Evolutionary conservation across 2,888 invertebrate species (phyloP), one percentile per base, ranked within the genome.

Genomic region (Prenolepis imparis): DNA sequence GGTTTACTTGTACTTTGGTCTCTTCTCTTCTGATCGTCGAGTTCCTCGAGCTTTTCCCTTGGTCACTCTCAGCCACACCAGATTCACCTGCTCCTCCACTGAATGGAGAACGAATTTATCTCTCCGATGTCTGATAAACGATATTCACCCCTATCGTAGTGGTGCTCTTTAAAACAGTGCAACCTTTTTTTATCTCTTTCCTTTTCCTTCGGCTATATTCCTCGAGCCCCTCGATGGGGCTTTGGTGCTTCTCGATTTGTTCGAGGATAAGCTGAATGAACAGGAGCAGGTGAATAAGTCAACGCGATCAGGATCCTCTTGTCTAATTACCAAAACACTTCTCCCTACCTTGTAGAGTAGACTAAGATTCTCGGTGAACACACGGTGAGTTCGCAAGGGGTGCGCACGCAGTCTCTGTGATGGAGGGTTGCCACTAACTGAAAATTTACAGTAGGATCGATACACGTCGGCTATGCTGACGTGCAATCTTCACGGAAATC

Each of bases 371-470:
- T 89, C 85, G 75, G 84, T 87, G 89, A 89, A 89, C 77, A 82
- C 44, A 52, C 18, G 52, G 52, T n/a, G 88, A 73, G 73, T 75
- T 52, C n/a, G 52, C 55, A 82, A 87, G 59, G 83, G 87, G 85
- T 89, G 92, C 90, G 90, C 91, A 87, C 90, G 90, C 90, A 91
- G 84, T 21, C 59, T 77, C 6, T n/a, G 52, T 52, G 67, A 52
- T 24, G 78, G 88, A 90, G 88, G 87, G 90, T 80, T 87, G 90
- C 89, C 88, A 89, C 84, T 85, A 87, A 84, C 85, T 88, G 92
- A 90, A 90, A 92, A 91, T 88, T 91, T 90, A 87, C 90, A 57
- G 72, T 48, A 68, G 86, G 92, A 92, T 92, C 91, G 92, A 92
- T 92, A 92, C 52, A 52, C 81, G 32, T 59, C 67, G 55, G 81